phyloP scores from a whole-genome alignment of 1,140 invertebrate species.

The Paraescarpia echinospica region DNA sequence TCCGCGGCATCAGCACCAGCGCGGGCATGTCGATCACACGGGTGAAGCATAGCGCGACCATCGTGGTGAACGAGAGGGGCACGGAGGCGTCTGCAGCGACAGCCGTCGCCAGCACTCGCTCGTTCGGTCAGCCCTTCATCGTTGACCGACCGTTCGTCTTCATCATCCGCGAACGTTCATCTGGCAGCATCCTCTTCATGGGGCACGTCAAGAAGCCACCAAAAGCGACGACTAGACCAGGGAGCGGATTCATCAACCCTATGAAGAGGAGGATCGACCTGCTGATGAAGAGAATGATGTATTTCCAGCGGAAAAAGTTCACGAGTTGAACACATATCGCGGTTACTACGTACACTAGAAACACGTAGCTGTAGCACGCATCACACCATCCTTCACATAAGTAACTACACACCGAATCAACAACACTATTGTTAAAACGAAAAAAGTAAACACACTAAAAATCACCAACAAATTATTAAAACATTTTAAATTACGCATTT shows the following conservation, averaged over 20 bases:
- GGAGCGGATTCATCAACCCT: background rate
- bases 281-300: background rate
- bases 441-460: background rate
- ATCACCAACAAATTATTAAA: background rate
- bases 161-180: constrained; percentile 12
- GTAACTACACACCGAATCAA: background rate
- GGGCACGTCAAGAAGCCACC: constrained; percentile 8
- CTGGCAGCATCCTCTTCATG: constrained; percentile 12
- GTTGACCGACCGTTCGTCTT: constrained; percentile 17
- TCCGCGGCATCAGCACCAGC: background rate
- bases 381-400: background rate
- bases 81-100: constrained; percentile 30
- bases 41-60: constrained; percentile 25
- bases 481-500: background rate
- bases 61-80: constrained; percentile 12
- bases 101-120: background rate
- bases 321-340: background rate
- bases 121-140: constrained; percentile 8
- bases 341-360: background rate
- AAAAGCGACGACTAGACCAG: background rate
- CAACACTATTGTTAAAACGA: background rate
- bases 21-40: background rate
- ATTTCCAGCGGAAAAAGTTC: background rate
- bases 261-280: background rate
- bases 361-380: background rate